phyloP scores from a whole-genome alignment of 2,797 vertebrate species.

The Siniperca scherzeri region DNA sequence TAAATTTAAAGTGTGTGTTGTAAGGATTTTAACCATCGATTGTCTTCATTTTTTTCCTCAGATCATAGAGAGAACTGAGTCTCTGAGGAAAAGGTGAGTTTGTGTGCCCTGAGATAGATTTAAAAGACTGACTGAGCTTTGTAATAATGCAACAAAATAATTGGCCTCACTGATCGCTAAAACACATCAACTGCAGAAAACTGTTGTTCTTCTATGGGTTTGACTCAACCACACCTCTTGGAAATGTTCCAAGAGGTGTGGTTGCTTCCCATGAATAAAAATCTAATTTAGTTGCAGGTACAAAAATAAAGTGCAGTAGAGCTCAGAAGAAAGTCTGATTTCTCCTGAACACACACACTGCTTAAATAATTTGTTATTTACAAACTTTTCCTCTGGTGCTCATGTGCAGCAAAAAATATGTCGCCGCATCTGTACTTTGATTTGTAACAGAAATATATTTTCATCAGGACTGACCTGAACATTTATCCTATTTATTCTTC shows the following conservation, averaged over 20 bases:
- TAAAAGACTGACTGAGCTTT: neutral
- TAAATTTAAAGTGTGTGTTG: neutral
- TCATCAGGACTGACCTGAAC: neutral
- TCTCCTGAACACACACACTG: neutral
- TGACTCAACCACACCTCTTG: neutral
- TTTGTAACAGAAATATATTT: neutral
- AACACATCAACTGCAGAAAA: neutral
- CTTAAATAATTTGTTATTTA: neutral
- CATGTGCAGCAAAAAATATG: neutral
- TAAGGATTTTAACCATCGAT: neutral
- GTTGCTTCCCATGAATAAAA: neutral
- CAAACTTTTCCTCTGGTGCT: neutral
- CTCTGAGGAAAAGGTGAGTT: conserved; percentile 90
- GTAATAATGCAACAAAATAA: neutral
- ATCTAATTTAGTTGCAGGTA: neutral
- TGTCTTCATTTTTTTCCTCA: conserved; percentile 59
- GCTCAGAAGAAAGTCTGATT: neutral
- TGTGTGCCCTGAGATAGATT: neutral
- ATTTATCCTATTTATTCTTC: conserved; percentile 8
- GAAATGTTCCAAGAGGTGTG: neutral
- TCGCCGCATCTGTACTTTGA: neutral
- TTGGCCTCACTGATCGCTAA: neutral
- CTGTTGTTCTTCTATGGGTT: neutral
- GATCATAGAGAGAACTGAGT: conserved; percentile 91
- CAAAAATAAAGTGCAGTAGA: neutral